These are phyloP conservation scores for Triops longicaudatus DNA, from an alignment of 1,140 invertebrate species.

Conservation along the genomic window DNA sequence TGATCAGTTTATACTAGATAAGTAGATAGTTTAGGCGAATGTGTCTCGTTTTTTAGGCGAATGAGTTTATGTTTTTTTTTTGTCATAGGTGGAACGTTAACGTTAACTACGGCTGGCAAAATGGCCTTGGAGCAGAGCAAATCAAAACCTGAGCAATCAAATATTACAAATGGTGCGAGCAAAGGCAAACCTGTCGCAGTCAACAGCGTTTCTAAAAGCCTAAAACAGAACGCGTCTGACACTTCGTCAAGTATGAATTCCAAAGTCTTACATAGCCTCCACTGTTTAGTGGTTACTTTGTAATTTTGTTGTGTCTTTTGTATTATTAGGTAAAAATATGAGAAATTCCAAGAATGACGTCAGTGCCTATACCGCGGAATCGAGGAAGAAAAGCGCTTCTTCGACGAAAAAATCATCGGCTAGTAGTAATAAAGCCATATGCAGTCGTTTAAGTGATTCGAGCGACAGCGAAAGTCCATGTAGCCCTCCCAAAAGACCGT, in stretches of 20 bases:
- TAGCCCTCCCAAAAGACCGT: neutral
- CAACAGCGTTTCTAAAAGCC: neutral
- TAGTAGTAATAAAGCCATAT: neutral
- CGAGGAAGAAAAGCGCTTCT: neutral
- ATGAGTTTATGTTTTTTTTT: neutral
- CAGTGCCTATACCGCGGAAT: neutral
- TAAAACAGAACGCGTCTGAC: neutral
- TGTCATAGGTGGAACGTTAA: neutral
- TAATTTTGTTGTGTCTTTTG: neutral
- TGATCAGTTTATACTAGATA: no score
- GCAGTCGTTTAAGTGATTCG: conserved; percentile 4
- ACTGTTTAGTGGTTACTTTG: neutral
- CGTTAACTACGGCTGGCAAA: neutral
- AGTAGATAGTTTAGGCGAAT: no score
- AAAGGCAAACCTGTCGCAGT: neutral
- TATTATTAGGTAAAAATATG: neutral
- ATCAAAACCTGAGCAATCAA: neutral
- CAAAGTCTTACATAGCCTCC: neutral
- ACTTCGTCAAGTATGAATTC: neutral
- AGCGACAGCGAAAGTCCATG: neutral
- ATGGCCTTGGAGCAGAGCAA: neutral
- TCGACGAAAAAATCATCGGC: neutral
- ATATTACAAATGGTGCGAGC: neutral
- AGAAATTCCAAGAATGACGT: neutral
- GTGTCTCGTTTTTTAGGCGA: no score